Conservation (phyloP, 2,113 vertebrate species). For the Psettodes erumei region DNA sequence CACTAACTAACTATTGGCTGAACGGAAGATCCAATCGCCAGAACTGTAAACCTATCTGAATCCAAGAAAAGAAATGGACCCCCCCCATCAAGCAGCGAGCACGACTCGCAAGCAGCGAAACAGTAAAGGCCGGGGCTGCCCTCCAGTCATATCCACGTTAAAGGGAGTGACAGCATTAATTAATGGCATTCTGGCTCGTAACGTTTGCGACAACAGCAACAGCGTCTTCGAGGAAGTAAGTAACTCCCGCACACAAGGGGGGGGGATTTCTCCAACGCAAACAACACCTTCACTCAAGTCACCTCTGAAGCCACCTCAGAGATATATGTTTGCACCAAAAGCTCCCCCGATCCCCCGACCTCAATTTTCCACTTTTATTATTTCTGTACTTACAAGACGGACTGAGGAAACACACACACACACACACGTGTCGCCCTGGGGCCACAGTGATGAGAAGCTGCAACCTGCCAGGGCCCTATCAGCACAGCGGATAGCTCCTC, state of each 20-base stretch:
- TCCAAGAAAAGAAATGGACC: no score
- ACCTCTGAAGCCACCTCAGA: not conserved
- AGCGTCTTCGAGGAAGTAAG: no score
- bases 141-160: conserved; percentile 56
- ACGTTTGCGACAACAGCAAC: no score
- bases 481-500: conserved; percentile 4
- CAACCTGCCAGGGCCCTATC: not conserved
- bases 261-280: no score
- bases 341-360: not conserved
- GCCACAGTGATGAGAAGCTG: not conserved
- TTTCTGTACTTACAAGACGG: conserved; percentile 30
- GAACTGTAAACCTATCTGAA: no score
- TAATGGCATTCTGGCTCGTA: conserved; percentile 36
- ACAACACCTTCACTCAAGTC: not conserved
- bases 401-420: not conserved
- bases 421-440: not conserved
- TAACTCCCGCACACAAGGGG: not conserved
- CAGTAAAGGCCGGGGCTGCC: conserved; percentile 57
- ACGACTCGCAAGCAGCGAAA: conserved; percentile 19
- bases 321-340: conserved; percentile 8
- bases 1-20: no score
- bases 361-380: conserved; percentile 1
- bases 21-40: no score
- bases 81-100: not conserved
- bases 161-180: conserved; percentile 53